Evolutionary conservation across 2,113 vertebrate species (phyloP).

Genomic region (Catharus bicknelli): DNA sequence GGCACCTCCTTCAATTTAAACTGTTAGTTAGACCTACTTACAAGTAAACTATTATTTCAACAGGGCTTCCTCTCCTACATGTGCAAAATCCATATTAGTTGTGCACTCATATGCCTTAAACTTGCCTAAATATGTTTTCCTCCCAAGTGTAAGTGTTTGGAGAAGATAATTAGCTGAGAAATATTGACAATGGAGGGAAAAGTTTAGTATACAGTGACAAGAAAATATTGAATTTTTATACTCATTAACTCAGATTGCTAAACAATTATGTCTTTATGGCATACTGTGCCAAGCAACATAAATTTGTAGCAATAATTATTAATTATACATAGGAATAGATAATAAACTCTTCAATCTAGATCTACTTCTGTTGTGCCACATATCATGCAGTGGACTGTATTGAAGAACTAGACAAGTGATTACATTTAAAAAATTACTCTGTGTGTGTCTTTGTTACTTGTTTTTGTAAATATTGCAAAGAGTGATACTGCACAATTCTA

Average conservation of each 20-base stretch:
- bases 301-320: neutral
- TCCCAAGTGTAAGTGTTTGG: neutral
- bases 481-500: neutral
- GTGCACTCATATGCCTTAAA: neutral
- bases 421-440: neutral
- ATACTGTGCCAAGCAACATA: neutral
- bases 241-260: neutral
- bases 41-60: neutral
- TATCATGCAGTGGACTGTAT: neutral
- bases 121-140: neutral
- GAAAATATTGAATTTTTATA: neutral
- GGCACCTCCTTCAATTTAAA: neutral
- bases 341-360: neutral
- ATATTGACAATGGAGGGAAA: neutral
- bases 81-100: neutral
- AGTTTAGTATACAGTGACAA: neutral
- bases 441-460: neutral
- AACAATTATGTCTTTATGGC: neutral
- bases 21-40: neutral
- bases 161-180: neutral
- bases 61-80: neutral
- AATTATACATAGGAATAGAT: neutral
- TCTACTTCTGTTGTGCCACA: neutral
- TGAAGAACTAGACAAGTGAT: neutral
- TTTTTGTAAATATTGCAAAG: neutral